Evolutionary conservation across 2,113 vertebrate genomes (phyloP).

Genomic region (Stomatorhinus ivindoensis): DNA sequence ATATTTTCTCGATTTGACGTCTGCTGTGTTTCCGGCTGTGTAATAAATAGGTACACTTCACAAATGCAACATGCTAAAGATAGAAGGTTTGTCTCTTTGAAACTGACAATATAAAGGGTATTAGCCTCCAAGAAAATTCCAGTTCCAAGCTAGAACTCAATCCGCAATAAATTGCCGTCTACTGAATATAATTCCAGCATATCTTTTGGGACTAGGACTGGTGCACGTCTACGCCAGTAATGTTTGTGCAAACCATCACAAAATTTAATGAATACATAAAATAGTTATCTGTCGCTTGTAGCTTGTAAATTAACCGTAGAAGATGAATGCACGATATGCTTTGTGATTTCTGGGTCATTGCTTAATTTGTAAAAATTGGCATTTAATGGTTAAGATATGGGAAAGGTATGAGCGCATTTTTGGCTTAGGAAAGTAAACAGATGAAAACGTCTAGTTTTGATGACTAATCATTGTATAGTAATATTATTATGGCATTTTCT

Average conservation of each 20-base stretch:
- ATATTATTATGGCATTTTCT: not conserved
- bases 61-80: constrained; percentile 45
- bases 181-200: not conserved
- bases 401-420: not conserved
- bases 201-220: not conserved
- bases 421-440: not conserved
- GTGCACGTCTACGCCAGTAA: not conserved
- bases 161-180: not conserved
- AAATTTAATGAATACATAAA: not conserved
- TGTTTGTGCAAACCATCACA: not conserved
- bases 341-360: not conserved
- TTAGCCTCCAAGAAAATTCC: constrained; percentile 20
- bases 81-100: constrained; percentile 31
- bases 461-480: not conserved
- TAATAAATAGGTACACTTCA: constrained; percentile 37
- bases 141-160: not conserved
- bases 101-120: constrained; percentile 31
- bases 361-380: not conserved
- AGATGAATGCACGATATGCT: not conserved
- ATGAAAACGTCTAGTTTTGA: not conserved
- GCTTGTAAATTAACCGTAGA: not conserved
- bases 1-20: constrained; percentile 29
- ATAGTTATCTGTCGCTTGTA: not conserved
- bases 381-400: not conserved
- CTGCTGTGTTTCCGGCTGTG: constrained; percentile 31